A percentile compares a stretch with the other conserved stretches of the same genome.
Conservation (phyloP, 1,140 invertebrate species). For the Meloidogyne hapla region DNA sequence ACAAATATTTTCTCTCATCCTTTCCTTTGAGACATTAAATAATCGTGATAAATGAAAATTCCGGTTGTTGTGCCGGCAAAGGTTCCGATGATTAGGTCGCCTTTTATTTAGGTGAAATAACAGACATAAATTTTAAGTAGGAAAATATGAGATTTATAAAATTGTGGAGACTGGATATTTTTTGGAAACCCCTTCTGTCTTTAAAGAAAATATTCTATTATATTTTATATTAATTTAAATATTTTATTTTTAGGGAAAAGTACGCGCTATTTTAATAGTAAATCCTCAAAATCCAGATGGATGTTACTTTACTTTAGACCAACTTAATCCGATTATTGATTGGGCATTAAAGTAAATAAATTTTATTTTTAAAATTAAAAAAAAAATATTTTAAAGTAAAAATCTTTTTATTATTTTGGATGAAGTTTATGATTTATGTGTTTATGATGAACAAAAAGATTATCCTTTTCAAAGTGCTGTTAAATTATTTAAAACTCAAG, state of each 20-base stretch:
- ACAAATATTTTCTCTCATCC: too few species aligned
- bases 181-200: too few species aligned
- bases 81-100: too few species aligned
- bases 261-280: slow-evolving; percentile 45
- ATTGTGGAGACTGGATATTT: too few species aligned
- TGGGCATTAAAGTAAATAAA: slow-evolving; percentile 38
- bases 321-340: slow-evolving; percentile 36
- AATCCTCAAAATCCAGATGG: slow-evolving; percentile 52
- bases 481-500: slow-evolving; percentile 33
- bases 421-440: slow-evolving; percentile 46
- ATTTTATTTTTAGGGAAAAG: slow-evolving; percentile 37
- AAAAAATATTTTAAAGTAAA: slow-evolving; percentile 23
- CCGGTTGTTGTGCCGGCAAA: too few species aligned
- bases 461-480: slow-evolving; percentile 39
- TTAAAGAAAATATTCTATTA: too few species aligned
- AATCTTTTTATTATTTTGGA: slow-evolving; percentile 46
- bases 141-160: too few species aligned
- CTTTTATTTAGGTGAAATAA: too few species aligned
- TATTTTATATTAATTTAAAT: too few species aligned
- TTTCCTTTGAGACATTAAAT: too few species aligned
- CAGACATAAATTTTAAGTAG: slow-evolving; percentile 24
- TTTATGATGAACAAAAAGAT: slow-evolving; percentile 39
- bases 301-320: slow-evolving; percentile 46
- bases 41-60: too few species aligned
- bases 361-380: too few species aligned